Percentiles rank a stretch among this genome's conserved stretches.
Conservation (phyloP, 1,140 invertebrate genomes). For the Drosophila novamexicana region DNA sequence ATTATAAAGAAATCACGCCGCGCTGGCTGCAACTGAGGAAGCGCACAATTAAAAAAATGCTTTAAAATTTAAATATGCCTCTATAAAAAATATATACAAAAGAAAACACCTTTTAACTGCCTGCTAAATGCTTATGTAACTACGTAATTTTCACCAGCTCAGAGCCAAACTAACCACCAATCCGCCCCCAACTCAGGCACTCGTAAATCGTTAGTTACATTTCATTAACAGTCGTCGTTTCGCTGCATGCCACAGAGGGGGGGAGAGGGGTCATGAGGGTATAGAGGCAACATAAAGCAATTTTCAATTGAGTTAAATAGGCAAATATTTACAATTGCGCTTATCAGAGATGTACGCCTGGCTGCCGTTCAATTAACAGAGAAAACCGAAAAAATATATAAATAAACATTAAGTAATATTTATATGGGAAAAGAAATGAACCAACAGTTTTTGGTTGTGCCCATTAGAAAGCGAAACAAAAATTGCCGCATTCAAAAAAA, state of each 20-base stretch:
- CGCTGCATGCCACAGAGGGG: background rate
- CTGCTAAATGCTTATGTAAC: slow-evolving; percentile 18
- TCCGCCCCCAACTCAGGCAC: background rate
- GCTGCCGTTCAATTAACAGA: slow-evolving; percentile 57
- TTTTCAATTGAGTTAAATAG: slow-evolving; percentile 48
- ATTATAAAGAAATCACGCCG: no score
- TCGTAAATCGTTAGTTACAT: slow-evolving; percentile 37
- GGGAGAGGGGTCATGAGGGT: background rate
- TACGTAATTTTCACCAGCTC: slow-evolving; percentile 1
- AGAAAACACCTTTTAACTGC: slow-evolving; percentile 2
- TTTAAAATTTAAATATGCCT: background rate
- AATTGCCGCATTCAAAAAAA: slow-evolving; percentile 58
- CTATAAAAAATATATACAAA: background rate
- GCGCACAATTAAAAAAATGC: background rate
- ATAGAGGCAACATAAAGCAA: slow-evolving; percentile 19
- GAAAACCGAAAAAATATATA: slow-evolving; percentile 20
- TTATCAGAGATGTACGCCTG: slow-evolving; percentile 37
- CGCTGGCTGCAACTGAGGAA: no score
- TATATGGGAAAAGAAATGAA: slow-evolving; percentile 18
- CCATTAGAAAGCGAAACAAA: slow-evolving; percentile 33
- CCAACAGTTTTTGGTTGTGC: slow-evolving; percentile 4
- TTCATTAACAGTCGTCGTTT: slow-evolving; percentile 38
- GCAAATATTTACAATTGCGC: slow-evolving; percentile 51
- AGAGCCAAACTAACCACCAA: background rate
- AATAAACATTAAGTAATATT: slow-evolving; percentile 28